Base-by-base conservation (phyloP, 2,797 vertebrate species). In the Arrhamphus sclerolepis region DNA sequence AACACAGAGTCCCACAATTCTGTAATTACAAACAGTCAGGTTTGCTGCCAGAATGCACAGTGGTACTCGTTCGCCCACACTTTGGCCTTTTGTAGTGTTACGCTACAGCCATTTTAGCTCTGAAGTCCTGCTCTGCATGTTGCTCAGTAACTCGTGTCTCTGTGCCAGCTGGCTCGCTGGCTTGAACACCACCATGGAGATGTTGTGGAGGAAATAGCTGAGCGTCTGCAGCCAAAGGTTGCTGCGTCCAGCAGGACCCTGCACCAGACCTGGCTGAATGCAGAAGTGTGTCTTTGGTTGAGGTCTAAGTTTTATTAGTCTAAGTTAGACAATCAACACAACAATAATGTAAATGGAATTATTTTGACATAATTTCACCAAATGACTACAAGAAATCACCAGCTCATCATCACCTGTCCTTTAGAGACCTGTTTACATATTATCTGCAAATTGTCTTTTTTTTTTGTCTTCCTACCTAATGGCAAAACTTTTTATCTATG, bases 111-210 rank as follows among this genome's bases (percentile, higher is more conserved):
- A 69, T 71, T 65, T 67, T 68, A 53, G 78, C 58, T 75, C 72
- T 60, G 51, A 52, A 79, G 76, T 79, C 72, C 62, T 71, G 75
- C 66, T 70, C 66, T 51, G 68, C 65, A 60, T 78, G 68, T 65
- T 72, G 81, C 71, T 84, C 62, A 46, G 78, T 63, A 77, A 82
- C 81, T 58, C 38, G 48, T 20, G 77, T 69, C 17, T 69, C 21
- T 3, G 46, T 72, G 76, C 84, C 84, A 87, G 80, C 61, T 86
- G 70, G 29, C 54, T 48, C 81, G 70, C 61, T 82, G 64, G 40
- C 54, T 53, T 50, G 7, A 49, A 41, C 24, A 5, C 20, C 66
- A 72, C 76, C 71, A 46, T 70, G 26, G 72, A 71, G 70, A 78
- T 67, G 69, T 41, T 56, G 40, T 46, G 41, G 57, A 74, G 61